Base-by-base conservation (phyloP, 2,888 invertebrate genomes). In the Rhyacophila evoluta region DNA sequence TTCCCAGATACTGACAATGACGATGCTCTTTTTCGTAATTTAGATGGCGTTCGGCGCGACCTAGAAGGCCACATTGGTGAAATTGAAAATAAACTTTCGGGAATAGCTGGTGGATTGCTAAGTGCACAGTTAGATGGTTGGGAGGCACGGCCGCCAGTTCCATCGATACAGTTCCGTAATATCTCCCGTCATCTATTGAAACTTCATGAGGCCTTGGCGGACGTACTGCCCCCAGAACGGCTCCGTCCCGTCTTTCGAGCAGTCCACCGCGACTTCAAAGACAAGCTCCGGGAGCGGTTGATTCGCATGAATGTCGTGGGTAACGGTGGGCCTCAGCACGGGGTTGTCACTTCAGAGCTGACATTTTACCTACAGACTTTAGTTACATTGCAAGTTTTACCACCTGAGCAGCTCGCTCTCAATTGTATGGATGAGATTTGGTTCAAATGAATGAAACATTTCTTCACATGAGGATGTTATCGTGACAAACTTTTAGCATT, bases 301-400 rank as follows among this genome's bases (percentile, higher is more conserved):
- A 86, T 92, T 1, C 94, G 94, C 86, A 93, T 97, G 91, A 96
- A 97, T 85, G 96, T 98, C 83, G 93, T 94, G 77, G 98, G 97
- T 84, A 97, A 98, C 88, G 98, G 98, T n/a, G 97, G 98, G 71
- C 98, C 98, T 1, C 97, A 98, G 85, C 98, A 98, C 86, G 98
- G 97, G 55, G 93, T 96, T 75, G 97, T 97, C n/a, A 97, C 95
- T 37, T 95, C 96, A 6, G 97, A 97, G 89, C 88, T 97, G 84
- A 95, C 95, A 81, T 97, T 97, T 88, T 97, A 97, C 86, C 91
- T 96, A 84, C 95, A 97, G 88, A 96, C 96, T 78, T 90, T 97
- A 84, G 93, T 94, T 85, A 94, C 94, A 83, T 89, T 97, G 36
- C 93, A 94, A 86, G 94, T 95, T 33, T 89, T 97, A 84, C 94